A percentile compares a stretch with the other conserved stretches of the same genome.
Conservation (phyloP, 1,140 invertebrate genomes). For the Caerostris darwini region DNA sequence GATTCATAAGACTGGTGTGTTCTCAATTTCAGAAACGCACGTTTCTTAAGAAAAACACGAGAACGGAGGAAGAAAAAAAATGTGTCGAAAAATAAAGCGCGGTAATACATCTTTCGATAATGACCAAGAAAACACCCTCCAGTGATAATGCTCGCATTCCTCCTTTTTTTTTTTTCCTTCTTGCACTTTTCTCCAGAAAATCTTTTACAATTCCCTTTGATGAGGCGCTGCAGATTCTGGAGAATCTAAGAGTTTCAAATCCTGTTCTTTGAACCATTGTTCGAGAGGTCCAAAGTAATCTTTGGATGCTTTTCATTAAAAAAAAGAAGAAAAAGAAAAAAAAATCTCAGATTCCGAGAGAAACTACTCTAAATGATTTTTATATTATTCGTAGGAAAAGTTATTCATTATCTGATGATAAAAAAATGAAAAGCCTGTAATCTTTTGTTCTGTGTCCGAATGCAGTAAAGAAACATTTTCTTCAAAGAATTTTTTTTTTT, state of each 20-base stretch:
- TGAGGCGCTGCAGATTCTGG: not conserved
- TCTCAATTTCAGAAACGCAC: slow-evolving; percentile 23
- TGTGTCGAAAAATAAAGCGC: not conserved
- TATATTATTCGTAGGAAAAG: slow-evolving; percentile 21
- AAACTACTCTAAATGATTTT: slow-evolving; percentile 47
- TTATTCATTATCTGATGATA: not conserved
- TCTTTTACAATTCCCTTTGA: slow-evolving; percentile 48
- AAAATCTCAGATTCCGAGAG: not conserved
- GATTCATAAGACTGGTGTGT: not conserved
- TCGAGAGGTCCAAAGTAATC: slow-evolving; percentile 37
- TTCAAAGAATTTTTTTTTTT: not conserved
- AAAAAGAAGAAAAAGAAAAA: not conserved
- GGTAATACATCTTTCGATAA: slow-evolving; percentile 18
- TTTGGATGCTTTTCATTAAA: slow-evolving; percentile 45
- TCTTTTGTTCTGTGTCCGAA: slow-evolving; percentile 36
- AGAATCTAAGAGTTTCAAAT: slow-evolving; percentile 18
- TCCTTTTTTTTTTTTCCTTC: not conserved
- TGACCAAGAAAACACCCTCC: slow-evolving; percentile 25
- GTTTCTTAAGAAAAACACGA: not conserved
- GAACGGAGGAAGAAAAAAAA: not conserved
- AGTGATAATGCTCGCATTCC: not conserved
- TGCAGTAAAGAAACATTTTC: slow-evolving; percentile 32
- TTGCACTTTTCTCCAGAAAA: not conserved
- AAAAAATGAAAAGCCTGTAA: not conserved
- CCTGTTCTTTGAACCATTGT: slow-evolving; percentile 53